phyloP scores from a whole-genome alignment of 2,797 vertebrate genomes.

The Coregonus suidteri region DNA sequence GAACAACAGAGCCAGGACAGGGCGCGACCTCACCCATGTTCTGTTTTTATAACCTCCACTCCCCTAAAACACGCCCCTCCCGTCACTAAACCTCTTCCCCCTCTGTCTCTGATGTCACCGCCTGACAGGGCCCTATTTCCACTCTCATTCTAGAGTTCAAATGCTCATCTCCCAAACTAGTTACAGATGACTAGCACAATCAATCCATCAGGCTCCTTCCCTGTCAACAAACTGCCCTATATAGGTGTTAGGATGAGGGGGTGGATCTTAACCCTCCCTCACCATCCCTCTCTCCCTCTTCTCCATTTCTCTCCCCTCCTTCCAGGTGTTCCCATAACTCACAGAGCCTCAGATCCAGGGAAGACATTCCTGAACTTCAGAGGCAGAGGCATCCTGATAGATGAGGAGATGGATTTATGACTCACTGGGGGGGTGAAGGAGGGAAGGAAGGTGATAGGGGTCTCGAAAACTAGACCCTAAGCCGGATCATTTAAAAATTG shows the following conservation, averaged over 20 bases:
- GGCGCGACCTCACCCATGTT: slow-evolving; percentile 56
- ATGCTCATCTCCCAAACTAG: slow-evolving; percentile 23
- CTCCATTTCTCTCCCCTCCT: slow-evolving; percentile 13
- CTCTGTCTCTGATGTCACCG: slow-evolving; percentile 28
- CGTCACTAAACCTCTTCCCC: slow-evolving; percentile 21
- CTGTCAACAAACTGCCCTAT: slow-evolving; percentile 62
- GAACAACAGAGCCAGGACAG: slow-evolving; percentile 47
- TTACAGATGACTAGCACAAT: slow-evolving; percentile 48
- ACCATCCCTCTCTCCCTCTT: slow-evolving; percentile 3
- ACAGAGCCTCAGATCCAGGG: slow-evolving; percentile 64
- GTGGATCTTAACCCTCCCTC: not conserved
- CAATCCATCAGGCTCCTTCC: slow-evolving; percentile 59
- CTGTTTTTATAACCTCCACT: slow-evolving; percentile 62
- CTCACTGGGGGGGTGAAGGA: slow-evolving; percentile 54
- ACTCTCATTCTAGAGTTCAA: slow-evolving; percentile 5
- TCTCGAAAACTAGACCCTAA: no score
- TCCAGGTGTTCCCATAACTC: slow-evolving; percentile 77
- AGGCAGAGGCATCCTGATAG: slow-evolving; percentile 55
- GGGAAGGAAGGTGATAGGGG: no score
- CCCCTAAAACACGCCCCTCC: slow-evolving; percentile 34
- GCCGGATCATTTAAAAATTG: no score
- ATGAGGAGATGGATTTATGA: slow-evolving; percentile 67
- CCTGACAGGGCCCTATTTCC: slow-evolving; percentile 14
- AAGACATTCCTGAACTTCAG: slow-evolving; percentile 71
- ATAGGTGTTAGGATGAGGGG: slow-evolving; percentile 51